phyloP scores from a whole-genome alignment of 2,797 vertebrate species.

The Rhinella marina region DNA sequence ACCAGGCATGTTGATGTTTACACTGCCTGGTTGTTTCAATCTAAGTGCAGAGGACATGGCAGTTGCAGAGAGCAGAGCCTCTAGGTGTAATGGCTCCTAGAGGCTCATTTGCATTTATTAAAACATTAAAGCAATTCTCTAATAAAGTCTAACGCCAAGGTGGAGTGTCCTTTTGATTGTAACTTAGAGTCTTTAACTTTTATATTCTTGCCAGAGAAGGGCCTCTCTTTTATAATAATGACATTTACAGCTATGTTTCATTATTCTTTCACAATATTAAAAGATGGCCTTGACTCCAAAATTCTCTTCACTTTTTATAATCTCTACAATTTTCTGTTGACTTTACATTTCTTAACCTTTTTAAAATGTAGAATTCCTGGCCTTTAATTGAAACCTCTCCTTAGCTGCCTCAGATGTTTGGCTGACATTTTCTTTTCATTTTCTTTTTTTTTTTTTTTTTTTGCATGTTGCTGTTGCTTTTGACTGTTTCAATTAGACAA shows the following conservation, averaged over 20 bases:
- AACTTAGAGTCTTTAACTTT: conserved; percentile 10
- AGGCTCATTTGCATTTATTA: too few relatives aligned
- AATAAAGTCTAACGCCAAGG: background rate
- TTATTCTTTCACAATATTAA: background rate
- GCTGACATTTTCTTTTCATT: conserved; percentile 33
- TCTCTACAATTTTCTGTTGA: conserved; percentile 41
- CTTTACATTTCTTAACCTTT: conserved; percentile 49
- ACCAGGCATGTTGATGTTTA: too few relatives aligned
- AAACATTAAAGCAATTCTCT: background rate
- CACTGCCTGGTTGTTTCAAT: too few relatives aligned
- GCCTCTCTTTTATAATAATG: background rate
- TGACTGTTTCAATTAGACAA: conserved; percentile 14
- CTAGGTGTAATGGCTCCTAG: too few relatives aligned
- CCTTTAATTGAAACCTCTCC: conserved; percentile 47
- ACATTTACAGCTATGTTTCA: conserved; percentile 5
- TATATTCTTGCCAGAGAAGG: conserved; percentile 8
- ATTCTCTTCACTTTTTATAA: background rate
- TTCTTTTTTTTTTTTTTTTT: background rate
- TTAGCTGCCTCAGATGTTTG: background rate
- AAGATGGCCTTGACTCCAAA: background rate
- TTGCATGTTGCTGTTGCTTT: conserved; percentile 20
- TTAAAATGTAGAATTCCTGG: conserved; percentile 38
- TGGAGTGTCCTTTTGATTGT: background rate
- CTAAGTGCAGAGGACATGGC: too few relatives aligned
- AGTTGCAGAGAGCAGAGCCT: too few relatives aligned